Conservation (phyloP, 2,888 invertebrate species). For the Torymus auratus region DNA sequence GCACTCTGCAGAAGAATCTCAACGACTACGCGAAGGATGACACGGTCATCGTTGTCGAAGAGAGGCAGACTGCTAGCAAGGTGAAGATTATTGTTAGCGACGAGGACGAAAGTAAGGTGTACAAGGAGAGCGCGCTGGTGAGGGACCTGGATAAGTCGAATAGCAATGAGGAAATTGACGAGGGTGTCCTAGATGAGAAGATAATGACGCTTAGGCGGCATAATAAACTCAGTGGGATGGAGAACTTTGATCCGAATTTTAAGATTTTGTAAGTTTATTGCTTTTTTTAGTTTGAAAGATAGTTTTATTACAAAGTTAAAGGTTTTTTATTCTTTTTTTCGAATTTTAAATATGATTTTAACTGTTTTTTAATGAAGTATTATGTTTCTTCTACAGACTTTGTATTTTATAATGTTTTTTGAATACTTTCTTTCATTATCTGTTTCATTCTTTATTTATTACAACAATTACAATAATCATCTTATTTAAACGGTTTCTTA, state of each 20-base stretch:
- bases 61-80: slow-evolving; percentile 60
- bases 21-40: slow-evolving; percentile 58
- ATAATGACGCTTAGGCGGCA: slow-evolving; percentile 34
- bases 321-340: too few species aligned
- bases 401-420: too few species aligned
- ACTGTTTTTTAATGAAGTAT: too few species aligned
- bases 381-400: too few species aligned
- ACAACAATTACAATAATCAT: too few species aligned
- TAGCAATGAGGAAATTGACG: slow-evolving; percentile 57
- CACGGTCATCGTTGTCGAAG: neutral
- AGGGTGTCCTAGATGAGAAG: slow-evolving; percentile 56
- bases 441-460: too few species aligned
- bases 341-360: too few species aligned
- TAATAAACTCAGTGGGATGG: slow-evolving; percentile 36
- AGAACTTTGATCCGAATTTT: slow-evolving; percentile 8
- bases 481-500: too few species aligned
- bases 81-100: slow-evolving; percentile 71
- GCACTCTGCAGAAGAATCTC: slow-evolving; percentile 67
- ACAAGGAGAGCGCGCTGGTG: slow-evolving; percentile 53
- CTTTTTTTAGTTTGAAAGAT: too few species aligned
- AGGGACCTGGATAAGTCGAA: slow-evolving; percentile 62
- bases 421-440: too few species aligned
- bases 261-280: slow-evolving; percentile 49
- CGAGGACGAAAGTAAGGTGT: slow-evolving; percentile 56
- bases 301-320: too few species aligned